Evolutionary conservation across 35 echinoderm and acorn worm species (phyloP), one percentile per base, ranked within the genome.

Genomic region (Diadema setosum): DNA sequence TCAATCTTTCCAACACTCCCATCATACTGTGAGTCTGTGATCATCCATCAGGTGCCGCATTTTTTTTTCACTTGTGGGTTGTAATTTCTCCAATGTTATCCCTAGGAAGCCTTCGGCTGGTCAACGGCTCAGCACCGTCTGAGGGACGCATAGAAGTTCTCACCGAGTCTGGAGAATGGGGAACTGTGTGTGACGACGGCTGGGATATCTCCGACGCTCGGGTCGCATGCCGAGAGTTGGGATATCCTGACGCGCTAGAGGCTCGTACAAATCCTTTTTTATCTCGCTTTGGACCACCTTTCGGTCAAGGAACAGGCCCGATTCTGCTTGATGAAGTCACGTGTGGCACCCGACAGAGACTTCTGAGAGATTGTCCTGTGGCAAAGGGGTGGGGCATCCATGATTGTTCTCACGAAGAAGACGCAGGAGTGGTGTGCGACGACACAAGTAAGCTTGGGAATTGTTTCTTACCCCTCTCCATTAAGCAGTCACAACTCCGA

Each of bases 341-440:
- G 12, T 90, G 88, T 64, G 33, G 5, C 30, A 70, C 78, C 14
- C n/a, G 40, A 11, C 35, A 89, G 55, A 15, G 25, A 42, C 20
- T 41, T 39, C 36, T 89, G 9, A 20, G 27, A 37, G 33, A 61
- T 21, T 90, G 88, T 48, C 24, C 58, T 1, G 32, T 29, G n/a
- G 35, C n/a, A 3, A 75, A 75, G 40, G 88, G 56, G 8, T 90
- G 88, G 88, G 88, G 78, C 3, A 56, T 44, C 50, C 36, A 90
- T 65, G 80, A 90, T 37, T 90, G 88, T 70, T 20, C 0, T 3
- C 88, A 90, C 50, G 37, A 17, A 0, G 88, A 90, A 33, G 88
- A 90, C 50, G 80, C 42, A 2, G 88, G 88, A 1, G 56, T 90
- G 40, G 27, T 34, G 14, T 90, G 88, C 74, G 69, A 75, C 8